phyloP scores from a whole-genome alignment of 2,888 invertebrate genomes.

The Zaprionus bogoriensis region DNA sequence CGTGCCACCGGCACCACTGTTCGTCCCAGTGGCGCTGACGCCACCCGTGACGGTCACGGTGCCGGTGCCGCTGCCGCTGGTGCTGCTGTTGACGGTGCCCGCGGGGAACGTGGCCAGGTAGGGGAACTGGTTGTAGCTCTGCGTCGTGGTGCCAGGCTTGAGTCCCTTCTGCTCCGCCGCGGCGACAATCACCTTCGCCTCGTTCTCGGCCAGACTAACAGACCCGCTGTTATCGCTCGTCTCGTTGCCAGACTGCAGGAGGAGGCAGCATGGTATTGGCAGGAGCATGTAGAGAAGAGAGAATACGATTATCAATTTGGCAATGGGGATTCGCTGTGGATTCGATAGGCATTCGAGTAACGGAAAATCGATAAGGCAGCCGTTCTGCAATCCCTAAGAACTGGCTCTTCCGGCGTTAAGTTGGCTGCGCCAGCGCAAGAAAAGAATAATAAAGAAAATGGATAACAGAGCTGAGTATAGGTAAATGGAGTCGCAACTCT shows the following conservation, averaged over 20 bases:
- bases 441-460: too few relatives aligned
- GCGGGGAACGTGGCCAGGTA: constrained; percentile 81
- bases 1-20: constrained; percentile 33
- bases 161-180: constrained; percentile 68
- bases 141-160: constrained; percentile 63
- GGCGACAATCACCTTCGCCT: constrained; percentile 76
- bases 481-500: too few relatives aligned
- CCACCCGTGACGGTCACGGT: constrained; percentile 56
- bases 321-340: too few relatives aligned
- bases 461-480: too few relatives aligned
- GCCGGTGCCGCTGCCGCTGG: constrained; percentile 46
- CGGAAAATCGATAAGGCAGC: too few relatives aligned
- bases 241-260: constrained; percentile 56
- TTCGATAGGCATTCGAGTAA: too few relatives aligned
- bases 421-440: too few relatives aligned
- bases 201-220: constrained; percentile 75
- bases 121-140: constrained; percentile 82
- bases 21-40: constrained; percentile 31
- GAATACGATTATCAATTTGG: too few relatives aligned
- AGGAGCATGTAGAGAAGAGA: too few relatives aligned
- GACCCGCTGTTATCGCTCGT: constrained; percentile 78
- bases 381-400: too few relatives aligned
- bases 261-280: neutral
- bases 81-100: constrained; percentile 27
- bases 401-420: too few relatives aligned